Evolutionary conservation across 1,140 invertebrate genomes (phyloP), one percentile per base, ranked within the genome.

Genomic region (Microplitis mediator): DNA sequence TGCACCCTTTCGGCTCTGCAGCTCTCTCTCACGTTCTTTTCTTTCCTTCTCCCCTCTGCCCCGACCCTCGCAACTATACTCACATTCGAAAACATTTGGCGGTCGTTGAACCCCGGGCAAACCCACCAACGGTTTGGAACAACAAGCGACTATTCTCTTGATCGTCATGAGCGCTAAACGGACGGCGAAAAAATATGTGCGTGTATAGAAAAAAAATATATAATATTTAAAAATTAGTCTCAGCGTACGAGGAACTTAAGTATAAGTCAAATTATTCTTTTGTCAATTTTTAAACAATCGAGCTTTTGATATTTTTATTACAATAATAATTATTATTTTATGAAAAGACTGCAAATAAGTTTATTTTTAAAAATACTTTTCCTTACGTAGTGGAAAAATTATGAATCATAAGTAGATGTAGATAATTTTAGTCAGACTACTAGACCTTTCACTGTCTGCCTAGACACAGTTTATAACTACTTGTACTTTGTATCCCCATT

Each of bases 61-160:
- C 71, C 70, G 58, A 73, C 51, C 64, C 52, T 39, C 58, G 11
- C 32, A 60, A 62, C 51, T 45, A 56, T 56, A 36, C 73, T 79
- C 65, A 79, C 79, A 81, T 81, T 83, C 79, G 80, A 81, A 80
- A 85, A 84, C 82, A 85, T 84, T 85, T 78, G 81, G 80, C 80
- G 84, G 84, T 78, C 85, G 76, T 85, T 85, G 84, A 85, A 83
- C 85, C 79, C 79, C 74, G 76, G 72, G 23, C 82, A 81, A 84
- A 84, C 82, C 81, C 82, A 81, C 81, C 83, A 79, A 81, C 79
- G 77, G 79, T 32, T 80, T 75, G 81, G 9, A 84, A 84, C 82
- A 85, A 84, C 79, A 75, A 75, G 52, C 82, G 81, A 80, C 81
- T 79, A 80, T 82, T 83, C 80, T 83, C 78, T 79, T 23, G 61